These are phyloP conservation scores for Arctia plantaginis DNA, from an alignment of 2,888 invertebrate species.

Conservation along the genomic window DNA sequence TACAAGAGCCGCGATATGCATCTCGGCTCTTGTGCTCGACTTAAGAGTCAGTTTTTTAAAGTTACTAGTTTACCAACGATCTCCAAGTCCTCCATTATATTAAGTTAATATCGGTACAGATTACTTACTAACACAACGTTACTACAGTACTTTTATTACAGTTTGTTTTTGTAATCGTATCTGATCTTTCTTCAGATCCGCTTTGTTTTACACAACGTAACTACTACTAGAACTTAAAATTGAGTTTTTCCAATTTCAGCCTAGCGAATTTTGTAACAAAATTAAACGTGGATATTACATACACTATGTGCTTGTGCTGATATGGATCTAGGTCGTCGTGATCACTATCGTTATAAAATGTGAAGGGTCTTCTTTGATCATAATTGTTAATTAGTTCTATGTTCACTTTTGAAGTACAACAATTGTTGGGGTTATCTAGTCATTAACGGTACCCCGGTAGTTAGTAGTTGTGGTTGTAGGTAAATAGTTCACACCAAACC, in stretches of 20 bases:
- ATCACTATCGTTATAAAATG: background rate
- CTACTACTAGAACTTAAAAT: background rate
- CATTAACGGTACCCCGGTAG: too few species aligned
- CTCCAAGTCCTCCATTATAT: background rate
- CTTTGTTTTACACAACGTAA: background rate
- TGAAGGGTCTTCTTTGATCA: background rate
- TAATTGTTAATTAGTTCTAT: background rate
- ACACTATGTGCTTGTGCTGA: background rate
- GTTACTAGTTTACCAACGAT: background rate
- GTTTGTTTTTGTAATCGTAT: too few species aligned
- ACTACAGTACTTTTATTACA: background rate
- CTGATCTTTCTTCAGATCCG: background rate
- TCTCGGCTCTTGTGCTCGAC: too few species aligned
- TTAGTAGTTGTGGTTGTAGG: too few species aligned
- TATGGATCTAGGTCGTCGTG: background rate
- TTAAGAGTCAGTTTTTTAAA: too few species aligned
- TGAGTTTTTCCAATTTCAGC: background rate
- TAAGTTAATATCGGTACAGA: background rate
- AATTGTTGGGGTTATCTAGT: too few species aligned
- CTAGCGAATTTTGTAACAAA: background rate
- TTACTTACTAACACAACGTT: background rate
- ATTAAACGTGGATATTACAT: background rate
- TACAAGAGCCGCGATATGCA: too few species aligned
- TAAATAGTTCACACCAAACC: too few species aligned
- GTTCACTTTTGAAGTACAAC: background rate